Evolutionary conservation across 2,797 vertebrate species (phyloP), one percentile per base, ranked within the genome.

Genomic region (Calcarius lapponicus): DNA sequence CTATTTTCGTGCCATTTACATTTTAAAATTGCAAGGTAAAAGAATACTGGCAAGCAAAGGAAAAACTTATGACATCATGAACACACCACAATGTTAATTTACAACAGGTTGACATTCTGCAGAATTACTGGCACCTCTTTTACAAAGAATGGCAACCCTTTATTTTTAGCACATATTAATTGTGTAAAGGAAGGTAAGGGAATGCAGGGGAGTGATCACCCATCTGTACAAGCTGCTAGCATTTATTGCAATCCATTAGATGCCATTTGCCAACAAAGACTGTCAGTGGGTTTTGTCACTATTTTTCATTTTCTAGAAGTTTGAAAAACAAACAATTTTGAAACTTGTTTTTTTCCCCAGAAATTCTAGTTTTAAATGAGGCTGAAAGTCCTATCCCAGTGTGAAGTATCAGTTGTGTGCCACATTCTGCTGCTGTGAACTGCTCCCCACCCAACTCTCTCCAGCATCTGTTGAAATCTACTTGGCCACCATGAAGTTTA

Each of bases 291-390:
- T 9, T 81, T 51, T 73, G 89, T 51, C 4, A 4, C 64, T 48
- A 17, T n/a, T 88, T 80, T 74, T 95, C 40, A 50, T 67, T 95
- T 94, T 91, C 92, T 54, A n/a, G 4, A 87, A 90, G 48, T 58
- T 43, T 31, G 36, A 60, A 80, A 10, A 80, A 71, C 31, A 54
- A 57, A 13, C 2, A 54, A 81, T 24, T 73, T 32, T 66, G 34
- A 74, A 71, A 65, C 51, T 42, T 43, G 4, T 0, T 1, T 72
- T 81, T 83, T 86, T 28, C 17, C 20, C 22, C 36, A 54, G 25
- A 11, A 90, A 91, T 75, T 73, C 34, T 11, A 16, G 29, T 40
- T 85, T 73, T 67, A 84, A 71, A 50, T 15, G 7, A 56, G 21
- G 21, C 56, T 78, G 74, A 13, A 84, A 79, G 64, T 34, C 19